phyloP scores from a whole-genome alignment of 2,888 invertebrate species.

The Drosophila trichaetosa region DNA sequence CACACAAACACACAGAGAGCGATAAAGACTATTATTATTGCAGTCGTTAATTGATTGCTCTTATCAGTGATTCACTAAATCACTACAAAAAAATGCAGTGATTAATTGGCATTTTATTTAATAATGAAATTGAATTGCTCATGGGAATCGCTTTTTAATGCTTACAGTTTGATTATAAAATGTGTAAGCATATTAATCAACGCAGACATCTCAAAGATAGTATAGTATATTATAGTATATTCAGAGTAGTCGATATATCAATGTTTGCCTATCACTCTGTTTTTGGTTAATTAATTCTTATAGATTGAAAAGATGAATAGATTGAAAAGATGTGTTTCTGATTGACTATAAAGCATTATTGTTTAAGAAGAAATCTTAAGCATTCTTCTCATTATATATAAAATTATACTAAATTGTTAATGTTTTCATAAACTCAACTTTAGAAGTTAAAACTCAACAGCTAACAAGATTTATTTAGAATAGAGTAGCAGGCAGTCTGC shows the following conservation, averaged over 20 bases:
- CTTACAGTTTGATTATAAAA: background rate
- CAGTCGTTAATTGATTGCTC: background rate
- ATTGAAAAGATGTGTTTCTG: background rate
- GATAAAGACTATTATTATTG: background rate
- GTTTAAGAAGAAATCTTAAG: background rate
- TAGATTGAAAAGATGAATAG: too few relatives aligned
- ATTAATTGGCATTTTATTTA: slow-evolving; percentile 15
- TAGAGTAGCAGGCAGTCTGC: background rate
- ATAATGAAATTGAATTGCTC: background rate
- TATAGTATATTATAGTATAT: background rate
- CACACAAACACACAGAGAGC: slow-evolving; percentile 15
- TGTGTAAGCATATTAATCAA: background rate
- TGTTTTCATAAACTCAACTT: background rate
- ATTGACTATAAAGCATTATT: background rate
- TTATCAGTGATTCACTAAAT: slow-evolving; percentile 14
- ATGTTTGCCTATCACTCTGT: background rate
- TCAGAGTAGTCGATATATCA: background rate
- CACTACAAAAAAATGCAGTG: background rate
- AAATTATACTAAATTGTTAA: background rate
- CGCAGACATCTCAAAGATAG: background rate
- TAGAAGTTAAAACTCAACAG: background rate
- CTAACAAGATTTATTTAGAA: background rate
- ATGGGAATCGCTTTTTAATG: background rate
- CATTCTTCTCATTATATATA: background rate
- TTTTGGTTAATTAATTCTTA: too few relatives aligned